Evolutionary conservation across 2,888 invertebrate genomes (phyloP).

Genomic region (Brachynemurus nebulosus): DNA sequence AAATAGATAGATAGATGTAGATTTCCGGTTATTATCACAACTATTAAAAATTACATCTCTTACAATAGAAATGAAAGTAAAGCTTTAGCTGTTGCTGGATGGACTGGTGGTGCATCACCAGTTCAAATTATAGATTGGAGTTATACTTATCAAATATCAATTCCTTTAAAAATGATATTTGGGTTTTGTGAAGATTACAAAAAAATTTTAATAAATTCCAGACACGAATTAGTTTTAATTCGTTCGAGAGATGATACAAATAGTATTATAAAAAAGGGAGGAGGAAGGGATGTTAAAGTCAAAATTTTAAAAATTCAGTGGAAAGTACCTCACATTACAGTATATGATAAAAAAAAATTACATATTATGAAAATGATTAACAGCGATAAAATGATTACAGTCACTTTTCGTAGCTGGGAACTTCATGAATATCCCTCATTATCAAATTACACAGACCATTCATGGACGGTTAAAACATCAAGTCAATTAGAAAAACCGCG

Average conservation of each 20-base stretch:
- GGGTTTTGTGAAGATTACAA: background rate
- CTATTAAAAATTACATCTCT: background rate
- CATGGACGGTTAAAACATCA: background rate
- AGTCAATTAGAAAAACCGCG: background rate
- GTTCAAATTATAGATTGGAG: slow-evolving; percentile 11
- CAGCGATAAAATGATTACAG: background rate
- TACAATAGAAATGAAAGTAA: background rate
- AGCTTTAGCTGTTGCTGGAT: background rate
- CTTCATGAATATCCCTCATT: background rate
- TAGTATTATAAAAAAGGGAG: background rate
- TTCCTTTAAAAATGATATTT: background rate
- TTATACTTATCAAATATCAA: too few relatives aligned
- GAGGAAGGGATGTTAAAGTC: background rate
- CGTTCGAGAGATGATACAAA: background rate
- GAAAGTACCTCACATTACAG: background rate
- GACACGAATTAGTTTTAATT: background rate
- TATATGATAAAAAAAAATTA: background rate
- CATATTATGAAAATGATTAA: background rate
- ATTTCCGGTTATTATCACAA: background rate
- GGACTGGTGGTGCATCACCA: slow-evolving; percentile 3
- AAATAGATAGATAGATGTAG: background rate
- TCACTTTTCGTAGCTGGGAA: background rate
- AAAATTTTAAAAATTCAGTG: background rate
- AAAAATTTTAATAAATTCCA: background rate
- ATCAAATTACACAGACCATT: background rate